phyloP scores from a whole-genome alignment of 1,140 invertebrate genomes.

The Lucilia sericata region DNA sequence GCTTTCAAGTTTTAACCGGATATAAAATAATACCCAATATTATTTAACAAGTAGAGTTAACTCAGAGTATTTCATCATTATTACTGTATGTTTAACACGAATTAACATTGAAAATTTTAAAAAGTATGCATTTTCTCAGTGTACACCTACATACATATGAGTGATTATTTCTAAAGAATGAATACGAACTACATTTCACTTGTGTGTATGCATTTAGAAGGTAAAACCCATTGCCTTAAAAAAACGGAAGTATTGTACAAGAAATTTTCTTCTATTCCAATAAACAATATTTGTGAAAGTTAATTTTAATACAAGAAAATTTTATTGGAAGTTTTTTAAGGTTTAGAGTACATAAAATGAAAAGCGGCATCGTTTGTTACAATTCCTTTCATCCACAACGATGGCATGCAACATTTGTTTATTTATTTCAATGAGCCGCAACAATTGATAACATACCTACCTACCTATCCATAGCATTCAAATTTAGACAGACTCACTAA shows the following conservation, averaged over 20 bases:
- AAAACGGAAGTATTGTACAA: constrained; percentile 1
- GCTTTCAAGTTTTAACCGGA: too few relatives aligned
- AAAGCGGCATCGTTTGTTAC: constrained; percentile 33
- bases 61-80: too few relatives aligned
- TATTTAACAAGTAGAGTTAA: too few relatives aligned
- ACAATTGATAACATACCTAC: constrained; percentile 41
- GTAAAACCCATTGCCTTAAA: not conserved
- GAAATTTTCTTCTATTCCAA: not conserved
- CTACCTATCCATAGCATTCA: not conserved
- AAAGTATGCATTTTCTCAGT: not conserved
- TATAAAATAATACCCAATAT: too few relatives aligned
- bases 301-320: not conserved
- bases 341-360: not conserved
- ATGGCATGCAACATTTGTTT: constrained; percentile 43
- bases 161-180: not conserved
- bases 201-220: not conserved
- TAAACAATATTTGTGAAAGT: constrained; percentile 6
- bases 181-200: not conserved
- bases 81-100: too few relatives aligned
- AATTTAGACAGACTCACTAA: constrained; percentile 6
- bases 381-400: not conserved
- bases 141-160: not conserved
- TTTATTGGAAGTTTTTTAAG: not conserved
- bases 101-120: too few relatives aligned
- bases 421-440: constrained; percentile 42